A percentile compares a stretch with the other conserved stretches of the same genome.
Evolutionary conservation across 2,888 invertebrate species (phyloP).

Genomic region (Spilarctia lutea): DNA sequence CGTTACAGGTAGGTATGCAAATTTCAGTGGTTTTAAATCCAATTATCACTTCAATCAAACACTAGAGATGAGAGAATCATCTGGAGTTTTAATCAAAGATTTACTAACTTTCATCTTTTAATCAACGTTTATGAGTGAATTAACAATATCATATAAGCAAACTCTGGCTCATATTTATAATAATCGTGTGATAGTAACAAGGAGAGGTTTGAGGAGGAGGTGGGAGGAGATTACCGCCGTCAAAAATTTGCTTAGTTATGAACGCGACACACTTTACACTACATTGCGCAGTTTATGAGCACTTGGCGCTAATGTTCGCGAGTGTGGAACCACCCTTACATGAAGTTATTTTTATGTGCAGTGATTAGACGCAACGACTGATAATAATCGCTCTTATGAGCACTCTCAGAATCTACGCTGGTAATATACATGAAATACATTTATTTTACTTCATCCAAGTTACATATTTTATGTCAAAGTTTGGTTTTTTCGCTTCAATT

Average conservation of each 20-base stretch:
- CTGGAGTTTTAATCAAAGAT: background rate
- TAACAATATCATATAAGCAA: background rate
- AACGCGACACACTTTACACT: constrained; percentile 18
- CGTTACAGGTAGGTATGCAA: too few relatives aligned
- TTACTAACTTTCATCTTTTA: too few relatives aligned
- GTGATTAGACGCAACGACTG: constrained; percentile 16
- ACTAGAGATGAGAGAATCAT: background rate
- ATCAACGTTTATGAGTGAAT: background rate
- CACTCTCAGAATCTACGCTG: background rate
- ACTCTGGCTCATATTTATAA: constrained; percentile 25
- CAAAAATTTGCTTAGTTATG: constrained; percentile 28
- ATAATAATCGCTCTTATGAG: background rate
- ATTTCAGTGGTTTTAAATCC: background rate
- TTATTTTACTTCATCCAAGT: background rate
- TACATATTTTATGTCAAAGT: background rate
- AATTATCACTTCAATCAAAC: background rate
- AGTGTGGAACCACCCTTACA: constrained; percentile 2
- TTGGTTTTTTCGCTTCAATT: background rate
- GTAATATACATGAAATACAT: background rate
- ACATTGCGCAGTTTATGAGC: constrained; percentile 22
- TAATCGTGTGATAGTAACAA: constrained; percentile 9
- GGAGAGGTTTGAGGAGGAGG: background rate
- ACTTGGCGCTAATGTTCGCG: constrained; percentile 9
- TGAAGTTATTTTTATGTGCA: constrained; percentile 7
- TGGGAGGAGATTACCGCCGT: constrained; percentile 11